A percentile compares a stretch with the other conserved stretches of the same genome.
These are phyloP conservation scores for Panopea generosa DNA, from an alignment of 2,888 invertebrate species.

Conservation along the genomic window DNA sequence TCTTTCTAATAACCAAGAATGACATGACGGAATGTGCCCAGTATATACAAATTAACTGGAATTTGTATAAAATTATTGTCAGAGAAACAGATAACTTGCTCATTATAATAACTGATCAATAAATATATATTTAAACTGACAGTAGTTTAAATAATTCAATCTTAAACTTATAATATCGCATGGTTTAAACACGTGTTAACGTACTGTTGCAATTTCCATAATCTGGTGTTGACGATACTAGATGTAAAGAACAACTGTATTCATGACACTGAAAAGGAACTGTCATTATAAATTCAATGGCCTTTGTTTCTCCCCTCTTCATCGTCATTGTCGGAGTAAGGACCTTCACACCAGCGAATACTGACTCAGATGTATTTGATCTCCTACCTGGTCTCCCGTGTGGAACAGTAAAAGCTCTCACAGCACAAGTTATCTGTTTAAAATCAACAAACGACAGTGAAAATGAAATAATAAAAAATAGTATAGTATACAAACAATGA, in stretches of 20 bases:
- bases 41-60: no score
- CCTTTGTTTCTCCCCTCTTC: slow-evolving; percentile 21
- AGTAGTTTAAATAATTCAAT: no score
- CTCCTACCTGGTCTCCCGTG: slow-evolving; percentile 12
- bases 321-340: slow-evolving; percentile 9
- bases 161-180: no score
- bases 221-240: neutral
- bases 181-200: no score
- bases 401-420: slow-evolving; percentile 5
- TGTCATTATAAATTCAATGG: slow-evolving; percentile 11
- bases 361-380: slow-evolving; percentile 6
- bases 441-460: neutral
- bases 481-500: no score
- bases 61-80: no score
- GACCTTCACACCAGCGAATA: slow-evolving; percentile 16
- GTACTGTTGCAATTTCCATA: neutral
- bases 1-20: no score
- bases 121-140: no score
- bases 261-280: slow-evolving; percentile 8
- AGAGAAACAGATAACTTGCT: no score
- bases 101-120: no score
- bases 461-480: no score
- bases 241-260: neutral
- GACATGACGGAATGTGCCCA: no score
- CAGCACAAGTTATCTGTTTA: slow-evolving; percentile 21